Percentiles rank a stretch among this genome's conserved stretches.
These are phyloP conservation scores for Agapetus fuscipes DNA, from an alignment of 2,888 invertebrate genomes.

Conservation along the genomic window DNA sequence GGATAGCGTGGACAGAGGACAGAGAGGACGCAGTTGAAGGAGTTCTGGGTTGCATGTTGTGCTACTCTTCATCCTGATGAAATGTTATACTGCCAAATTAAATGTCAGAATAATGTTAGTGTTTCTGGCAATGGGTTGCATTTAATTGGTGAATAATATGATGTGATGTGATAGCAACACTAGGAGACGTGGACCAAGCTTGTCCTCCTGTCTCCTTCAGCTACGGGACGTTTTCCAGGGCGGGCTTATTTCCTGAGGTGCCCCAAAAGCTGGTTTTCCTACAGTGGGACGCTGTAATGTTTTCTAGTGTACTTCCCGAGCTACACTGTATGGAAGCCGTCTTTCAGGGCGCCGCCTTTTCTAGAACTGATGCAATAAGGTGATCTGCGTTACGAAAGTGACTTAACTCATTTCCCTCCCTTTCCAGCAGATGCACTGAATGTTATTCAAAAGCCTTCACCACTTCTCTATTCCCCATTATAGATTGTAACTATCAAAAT, in stretches of 20 bases:
- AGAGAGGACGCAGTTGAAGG: too few species aligned
- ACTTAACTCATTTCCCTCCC: conserved; percentile 38
- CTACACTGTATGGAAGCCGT: not conserved
- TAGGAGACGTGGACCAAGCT: not conserved
- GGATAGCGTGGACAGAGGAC: too few species aligned
- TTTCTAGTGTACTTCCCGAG: not conserved
- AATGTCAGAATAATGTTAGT: not conserved
- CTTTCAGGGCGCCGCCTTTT: conserved; percentile 1
- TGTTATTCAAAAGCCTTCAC: conserved; percentile 19
- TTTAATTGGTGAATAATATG: not conserved
- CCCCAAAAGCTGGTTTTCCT: conserved; percentile 2
- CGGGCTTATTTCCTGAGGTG: not conserved
- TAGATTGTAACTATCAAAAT: conserved; percentile 43
- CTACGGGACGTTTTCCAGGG: not conserved
- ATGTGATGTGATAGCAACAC: not conserved
- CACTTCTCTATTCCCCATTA: conserved; percentile 47
- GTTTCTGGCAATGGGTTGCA: not conserved
- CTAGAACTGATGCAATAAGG: conserved; percentile 7
- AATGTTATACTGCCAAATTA: not conserved
- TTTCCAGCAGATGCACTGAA: conserved; percentile 13
- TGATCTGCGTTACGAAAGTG: conserved; percentile 32
- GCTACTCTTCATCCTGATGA: too few species aligned
- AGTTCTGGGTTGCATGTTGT: too few species aligned
- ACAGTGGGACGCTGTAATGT: not conserved
- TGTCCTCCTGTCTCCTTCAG: not conserved